Evolutionary conservation across 1,140 invertebrate genomes (phyloP), one percentile per base, ranked within the genome.

Genomic region (Latrodectus geometricus): DNA sequence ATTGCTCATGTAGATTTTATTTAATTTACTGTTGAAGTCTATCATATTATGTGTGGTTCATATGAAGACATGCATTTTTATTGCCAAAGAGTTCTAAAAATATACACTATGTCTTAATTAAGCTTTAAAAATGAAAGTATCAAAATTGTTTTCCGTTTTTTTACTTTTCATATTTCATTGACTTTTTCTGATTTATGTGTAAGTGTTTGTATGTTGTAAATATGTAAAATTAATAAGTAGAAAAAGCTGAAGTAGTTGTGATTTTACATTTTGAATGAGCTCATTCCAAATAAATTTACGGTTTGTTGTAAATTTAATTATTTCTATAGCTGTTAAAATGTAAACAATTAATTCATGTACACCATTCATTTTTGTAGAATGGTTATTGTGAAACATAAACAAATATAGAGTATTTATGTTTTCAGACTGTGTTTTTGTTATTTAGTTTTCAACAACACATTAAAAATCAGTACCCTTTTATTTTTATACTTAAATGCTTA

Each of bases 351-450:
- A 48, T 82, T 4, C 52, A 56, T 23, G n/a, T 56, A 68, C 56
- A 20, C 54, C 48, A 82, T 80, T 82, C 69, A 82, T 82, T 82
- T 82, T 80, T 70, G 48, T 80, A 69, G 78, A 80, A 70, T 80
- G 66, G 20, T 35, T 54, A 54, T 70, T 80, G 49, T 70, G 66
- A 80, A 68, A 80, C 69, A 54, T 50, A 70, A 80, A 48, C 35
- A 50, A 80, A 69, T 23, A 80, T 69, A 80, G 78, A 49, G 23
- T 35, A 66, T 61, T 78, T 68, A 69, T 80, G 66, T 20, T 52
- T 69, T 52, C 7, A 54, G 23, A 20, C 66, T 21, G 14, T 68
- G 61, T n/a, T 35, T 68, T 65, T 80, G 52, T 14, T 9, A 48
- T 49, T 23, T 70, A 15, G 61, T 78, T 78, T 35, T n/a, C n/a